Base-by-base conservation (phyloP, 2,888 invertebrate species). In the Diarsia dahlii region DNA sequence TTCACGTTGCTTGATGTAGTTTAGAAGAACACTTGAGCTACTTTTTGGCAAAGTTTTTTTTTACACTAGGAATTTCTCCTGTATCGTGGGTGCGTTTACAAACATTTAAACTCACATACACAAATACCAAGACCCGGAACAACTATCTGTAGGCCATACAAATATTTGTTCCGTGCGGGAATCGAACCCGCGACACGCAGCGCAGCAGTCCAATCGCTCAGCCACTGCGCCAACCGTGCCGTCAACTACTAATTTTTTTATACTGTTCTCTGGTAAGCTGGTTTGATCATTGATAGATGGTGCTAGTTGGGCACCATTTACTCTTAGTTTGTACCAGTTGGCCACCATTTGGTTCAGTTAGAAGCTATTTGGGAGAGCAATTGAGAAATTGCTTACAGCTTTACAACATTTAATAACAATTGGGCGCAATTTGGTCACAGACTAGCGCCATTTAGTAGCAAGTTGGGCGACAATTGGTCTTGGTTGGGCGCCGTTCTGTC, bases 1-100 rank as follows among this genome's bases (percentile, higher is more conserved):
- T 64, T 76, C 28, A 45, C 48, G 58, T 64, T 77, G 39, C 48
- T 68, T 58, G 71, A 60, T 81, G 23, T 58, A 39, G 52, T 67
- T 71, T 67, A 48, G 12, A 67, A 60, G 56, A 58, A 71, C n/a
- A 58, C 8, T 67, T 13, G 20, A 6, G 28, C 12, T 13, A n/a
- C n/a, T n/a, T n/a, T n/a, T n/a, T n/a, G n/a, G n/a, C n/a, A n/a
- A n/a, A n/a, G n/a, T n/a, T n/a, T n/a, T n/a, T n/a, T n/a, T n/a
- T n/a, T n/a, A n/a, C n/a, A n/a, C n/a, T n/a, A n/a, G n/a, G n/a
- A n/a, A n/a, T n/a, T n/a, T n/a, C n/a, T n/a, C n/a, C n/a, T n/a
- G n/a, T n/a, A n/a, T n/a, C n/a, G n/a, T n/a, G n/a, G n/a, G n/a
- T n/a, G n/a, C n/a, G n/a, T n/a, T n/a, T n/a, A n/a, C n/a, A n/a